A percentile compares a stretch with the other conserved stretches of the same genome.
phyloP scores from a whole-genome alignment of 2,113 vertebrate species.

The Stictonetta naevosa region DNA sequence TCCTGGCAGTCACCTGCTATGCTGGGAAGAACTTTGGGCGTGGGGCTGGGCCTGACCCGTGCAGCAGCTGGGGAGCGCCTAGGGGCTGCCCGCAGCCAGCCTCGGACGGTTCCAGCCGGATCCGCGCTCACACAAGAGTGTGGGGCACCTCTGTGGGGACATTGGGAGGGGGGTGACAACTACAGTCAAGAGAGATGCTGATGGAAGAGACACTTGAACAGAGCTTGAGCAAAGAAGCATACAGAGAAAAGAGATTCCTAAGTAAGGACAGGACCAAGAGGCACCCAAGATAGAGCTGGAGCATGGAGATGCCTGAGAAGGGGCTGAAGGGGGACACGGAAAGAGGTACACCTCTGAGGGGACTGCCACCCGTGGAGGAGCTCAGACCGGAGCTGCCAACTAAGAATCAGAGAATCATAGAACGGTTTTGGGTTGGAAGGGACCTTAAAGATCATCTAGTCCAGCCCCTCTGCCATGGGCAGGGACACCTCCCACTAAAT shows the following conservation, averaged over 20 bases:
- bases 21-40: background rate
- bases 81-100: background rate
- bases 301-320: background rate
- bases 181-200: background rate
- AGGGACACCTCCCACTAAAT: no score
- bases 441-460: no score
- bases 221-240: background rate
- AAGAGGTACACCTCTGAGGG: background rate
- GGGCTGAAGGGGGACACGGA: background rate
- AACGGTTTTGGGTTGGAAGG: no score
- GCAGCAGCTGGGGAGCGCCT: no score
- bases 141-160: background rate
- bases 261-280: background rate
- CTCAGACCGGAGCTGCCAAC: fast-evolving
- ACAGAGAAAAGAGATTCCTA: background rate
- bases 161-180: background rate
- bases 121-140: background rate
- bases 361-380: fast-evolving
- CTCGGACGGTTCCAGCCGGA: no score
- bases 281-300: fast-evolving
- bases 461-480: no score
- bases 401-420: background rate
- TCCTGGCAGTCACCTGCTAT: background rate
- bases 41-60: no score
- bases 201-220: background rate